These are phyloP conservation scores for Sphaeramia orbicularis DNA, from an alignment of 2,797 vertebrate species.

Conservation along the genomic window DNA sequence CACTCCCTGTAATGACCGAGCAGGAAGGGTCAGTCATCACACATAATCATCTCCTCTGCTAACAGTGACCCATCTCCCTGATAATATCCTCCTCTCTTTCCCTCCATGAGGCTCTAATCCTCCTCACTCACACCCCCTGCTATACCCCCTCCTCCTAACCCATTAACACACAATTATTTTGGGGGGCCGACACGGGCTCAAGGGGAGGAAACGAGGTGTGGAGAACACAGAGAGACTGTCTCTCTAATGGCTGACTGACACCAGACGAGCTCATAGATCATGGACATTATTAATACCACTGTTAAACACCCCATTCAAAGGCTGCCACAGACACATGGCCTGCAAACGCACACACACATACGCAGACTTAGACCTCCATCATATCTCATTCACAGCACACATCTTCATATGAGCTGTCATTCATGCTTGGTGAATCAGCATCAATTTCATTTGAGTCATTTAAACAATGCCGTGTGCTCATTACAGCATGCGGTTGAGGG, in stretches of 20 bases:
- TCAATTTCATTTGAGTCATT: slow-evolving; percentile 82
- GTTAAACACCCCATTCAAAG: slow-evolving; percentile 77
- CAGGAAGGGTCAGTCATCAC: slow-evolving; percentile 73
- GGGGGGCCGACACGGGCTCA: slow-evolving; percentile 57
- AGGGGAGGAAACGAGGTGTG: slow-evolving; percentile 83
- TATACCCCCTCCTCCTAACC: slow-evolving; percentile 57
- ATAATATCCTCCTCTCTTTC: slow-evolving; percentile 60
- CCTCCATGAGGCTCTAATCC: slow-evolving; percentile 55
- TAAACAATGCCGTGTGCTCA: slow-evolving; percentile 79
- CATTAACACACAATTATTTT: slow-evolving; percentile 85
- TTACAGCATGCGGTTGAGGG: slow-evolving; percentile 72
- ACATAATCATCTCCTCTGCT: slow-evolving; percentile 78
- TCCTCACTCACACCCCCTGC: slow-evolving; percentile 9
- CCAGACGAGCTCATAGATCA: slow-evolving; percentile 83
- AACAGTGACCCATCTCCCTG: slow-evolving; percentile 73
- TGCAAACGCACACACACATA: slow-evolving; percentile 33
- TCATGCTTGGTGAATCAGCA: slow-evolving; percentile 80
- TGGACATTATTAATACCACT: slow-evolving; percentile 83
- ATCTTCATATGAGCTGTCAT: slow-evolving; percentile 80
- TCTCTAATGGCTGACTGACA: slow-evolving; percentile 84
- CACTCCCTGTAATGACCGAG: slow-evolving; percentile 26
- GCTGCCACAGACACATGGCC: slow-evolving; percentile 53
- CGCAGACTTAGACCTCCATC: slow-evolving; percentile 40
- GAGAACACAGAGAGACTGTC: slow-evolving; percentile 76
- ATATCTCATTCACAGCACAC: slow-evolving; percentile 72